Evolutionary conservation across 2,888 invertebrate species (phyloP), one percentile per base, ranked within the genome.

Genomic region (Candidula unifasciata): DNA sequence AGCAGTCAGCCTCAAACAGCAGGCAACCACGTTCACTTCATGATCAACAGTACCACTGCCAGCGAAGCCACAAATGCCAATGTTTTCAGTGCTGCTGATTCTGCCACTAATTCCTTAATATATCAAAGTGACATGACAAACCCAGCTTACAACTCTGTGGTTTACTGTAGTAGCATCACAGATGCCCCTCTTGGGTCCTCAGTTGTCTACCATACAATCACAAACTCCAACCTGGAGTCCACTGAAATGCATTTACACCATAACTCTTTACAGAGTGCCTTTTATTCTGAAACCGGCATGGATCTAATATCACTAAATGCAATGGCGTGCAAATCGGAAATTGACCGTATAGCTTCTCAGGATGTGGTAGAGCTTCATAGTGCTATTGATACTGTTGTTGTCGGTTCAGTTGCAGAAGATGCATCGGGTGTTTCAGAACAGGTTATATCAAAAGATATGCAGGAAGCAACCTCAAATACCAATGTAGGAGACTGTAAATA

Each of bases 21-120:
- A 3, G 30, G 76, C 3, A 83, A 83, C 57, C 84, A 71, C 66
- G 84, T 84, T 24, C 84, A 84, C 52, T 84, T 84, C 80, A 74
- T 80, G 52, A 64, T 52, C 44, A 76, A 66, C 30, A 33, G 66
- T 6, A 78, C 69, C 27, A 74, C 74, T 18, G 64, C 24, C 2
- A 64, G 64, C 57, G 82, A 82, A 74, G 68, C 10, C n/a, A 44
- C 35, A 24, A 37, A 57, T 13, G 6, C 27, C 10, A 60, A 71
- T 54, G 13, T 71, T 3, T n/a, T 37, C 35, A 60, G 57, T 37
- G 24, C 35, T 27, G 54, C 80, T 2, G 81, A 81, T 30, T 60
- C 54, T 0, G 44, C 33, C 21, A 35, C n/a, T 13, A 52, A 60
- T 33, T 71, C 60, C 0, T n/a, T 54, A 27, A 71, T 54, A 18